Evolutionary conservation across 1,140 invertebrate genomes (phyloP).

Genomic region (Hyles euphorbiae): DNA sequence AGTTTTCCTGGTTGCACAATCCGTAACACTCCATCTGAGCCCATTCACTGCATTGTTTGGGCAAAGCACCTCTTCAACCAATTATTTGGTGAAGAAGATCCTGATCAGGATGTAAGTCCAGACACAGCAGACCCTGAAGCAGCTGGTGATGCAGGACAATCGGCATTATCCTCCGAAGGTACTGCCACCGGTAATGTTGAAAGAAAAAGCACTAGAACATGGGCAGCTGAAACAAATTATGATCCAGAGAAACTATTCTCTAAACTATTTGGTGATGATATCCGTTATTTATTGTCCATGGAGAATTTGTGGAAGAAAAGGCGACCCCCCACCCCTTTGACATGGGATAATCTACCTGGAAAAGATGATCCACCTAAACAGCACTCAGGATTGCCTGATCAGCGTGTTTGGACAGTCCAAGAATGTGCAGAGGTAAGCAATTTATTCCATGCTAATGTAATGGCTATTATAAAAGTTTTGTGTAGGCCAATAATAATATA

Average conservation of each 20-base stretch:
- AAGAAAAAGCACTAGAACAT: constrained; percentile 90
- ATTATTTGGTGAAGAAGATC: constrained; percentile 96
- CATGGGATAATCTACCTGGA: constrained; percentile 82
- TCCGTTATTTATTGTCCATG: constrained; percentile 96
- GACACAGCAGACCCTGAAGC: constrained; percentile 96
- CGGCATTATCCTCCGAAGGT: constrained; percentile 53
- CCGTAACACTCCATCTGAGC: constrained; percentile 98
- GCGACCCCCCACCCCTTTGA: constrained; percentile 87
- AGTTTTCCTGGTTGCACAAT: constrained; percentile 99
- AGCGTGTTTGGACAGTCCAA: constrained; percentile 87
- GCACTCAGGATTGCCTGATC: constrained; percentile 79
- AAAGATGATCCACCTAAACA: constrained; percentile 63
- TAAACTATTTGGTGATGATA: constrained; percentile 97
- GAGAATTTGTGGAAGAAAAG: constrained; percentile 95
- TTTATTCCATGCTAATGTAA: neutral
- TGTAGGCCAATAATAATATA: neutral
- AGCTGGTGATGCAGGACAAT: constrained; percentile 68
- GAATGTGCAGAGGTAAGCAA: constrained; percentile 73
- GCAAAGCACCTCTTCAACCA: constrained; percentile 99
- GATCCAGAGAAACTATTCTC: constrained; percentile 89
- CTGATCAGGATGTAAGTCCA: constrained; percentile 98
- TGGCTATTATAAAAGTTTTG: neutral
- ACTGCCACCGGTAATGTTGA: constrained; percentile 81
- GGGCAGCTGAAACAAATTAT: constrained; percentile 91
- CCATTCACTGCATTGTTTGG: constrained; percentile 99